Percentiles rank a stretch among this genome's conserved stretches.
These are phyloP conservation scores for Stegana nigrithorax DNA, from an alignment of 2,888 invertebrate genomes.

Conservation along the genomic window DNA sequence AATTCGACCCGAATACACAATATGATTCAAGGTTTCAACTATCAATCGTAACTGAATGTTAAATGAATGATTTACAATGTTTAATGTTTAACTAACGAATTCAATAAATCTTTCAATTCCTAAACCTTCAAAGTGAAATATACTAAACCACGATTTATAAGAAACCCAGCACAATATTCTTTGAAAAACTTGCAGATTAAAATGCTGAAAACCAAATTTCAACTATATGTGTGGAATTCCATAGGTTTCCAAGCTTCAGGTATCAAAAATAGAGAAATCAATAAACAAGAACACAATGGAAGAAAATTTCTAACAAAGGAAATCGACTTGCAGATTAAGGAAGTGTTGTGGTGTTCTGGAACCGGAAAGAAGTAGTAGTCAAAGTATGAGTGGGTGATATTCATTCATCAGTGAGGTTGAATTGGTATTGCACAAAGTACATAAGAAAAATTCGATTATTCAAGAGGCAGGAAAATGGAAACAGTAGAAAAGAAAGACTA, in stretches of 20 bases:
- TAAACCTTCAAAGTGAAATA: too few relatives aligned
- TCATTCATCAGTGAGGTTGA: constrained; percentile 4
- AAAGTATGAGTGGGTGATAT: background rate
- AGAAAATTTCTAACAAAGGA: constrained; percentile 48
- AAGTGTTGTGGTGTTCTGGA: constrained; percentile 49
- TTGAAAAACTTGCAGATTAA: too few relatives aligned
- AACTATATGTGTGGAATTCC: constrained; percentile 58
- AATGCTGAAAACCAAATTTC: constrained; percentile 54
- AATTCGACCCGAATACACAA: too few relatives aligned
- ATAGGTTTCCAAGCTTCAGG: constrained; percentile 39
- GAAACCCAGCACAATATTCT: too few relatives aligned
- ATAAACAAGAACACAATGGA: constrained; percentile 4
- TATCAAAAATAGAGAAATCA: constrained; percentile 17
- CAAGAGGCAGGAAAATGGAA: too few relatives aligned
- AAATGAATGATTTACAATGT: too few relatives aligned
- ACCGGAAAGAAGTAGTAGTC: constrained; percentile 6
- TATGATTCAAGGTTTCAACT: too few relatives aligned
- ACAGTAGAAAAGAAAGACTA: too few relatives aligned
- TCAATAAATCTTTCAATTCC: too few relatives aligned
- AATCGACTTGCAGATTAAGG: constrained; percentile 63
- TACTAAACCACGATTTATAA: too few relatives aligned
- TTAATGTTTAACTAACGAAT: too few relatives aligned
- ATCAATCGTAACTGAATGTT: too few relatives aligned
- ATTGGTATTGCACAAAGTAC: constrained; percentile 21
- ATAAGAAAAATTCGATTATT: constrained; percentile 64